Conservation (phyloP, 2,113 vertebrate species). For the Camarhynchus parvulus region DNA sequence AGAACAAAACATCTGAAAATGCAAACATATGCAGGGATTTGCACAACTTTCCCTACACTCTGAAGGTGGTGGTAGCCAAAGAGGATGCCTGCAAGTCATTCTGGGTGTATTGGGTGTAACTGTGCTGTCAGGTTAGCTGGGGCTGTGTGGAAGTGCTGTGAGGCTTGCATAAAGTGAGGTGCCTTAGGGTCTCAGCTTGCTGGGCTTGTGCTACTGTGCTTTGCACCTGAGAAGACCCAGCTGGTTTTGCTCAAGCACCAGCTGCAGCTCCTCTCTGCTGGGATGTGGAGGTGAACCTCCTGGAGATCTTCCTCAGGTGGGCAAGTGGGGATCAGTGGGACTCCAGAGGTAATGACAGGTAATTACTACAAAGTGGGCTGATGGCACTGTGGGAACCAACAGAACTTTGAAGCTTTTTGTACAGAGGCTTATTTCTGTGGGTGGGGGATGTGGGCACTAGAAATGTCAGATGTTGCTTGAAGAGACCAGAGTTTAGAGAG, state of each 20-base stretch:
- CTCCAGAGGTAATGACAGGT: background rate
- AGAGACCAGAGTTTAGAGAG: background rate
- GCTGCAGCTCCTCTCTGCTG: background rate
- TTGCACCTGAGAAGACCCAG: background rate
- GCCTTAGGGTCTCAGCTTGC: background rate
- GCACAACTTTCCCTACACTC: background rate
- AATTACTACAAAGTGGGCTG: background rate
- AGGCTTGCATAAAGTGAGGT: background rate
- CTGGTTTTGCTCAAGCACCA: background rate
- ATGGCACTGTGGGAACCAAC: background rate
- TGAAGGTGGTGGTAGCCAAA: background rate
- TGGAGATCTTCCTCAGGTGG: background rate
- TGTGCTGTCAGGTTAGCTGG: background rate
- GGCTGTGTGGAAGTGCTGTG: background rate
- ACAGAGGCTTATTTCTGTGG: background rate
- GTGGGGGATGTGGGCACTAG: background rate
- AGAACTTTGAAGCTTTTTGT: background rate
- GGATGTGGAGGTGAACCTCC: background rate
- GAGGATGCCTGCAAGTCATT: background rate
- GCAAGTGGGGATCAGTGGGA: background rate
- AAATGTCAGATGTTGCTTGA: background rate
- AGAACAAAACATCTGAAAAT: background rate
- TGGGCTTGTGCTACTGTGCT: background rate
- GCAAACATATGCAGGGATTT: fast-evolving
- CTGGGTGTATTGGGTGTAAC: background rate